These are phyloP conservation scores for Neopipo cinnamomea DNA, from an alignment of 2,113 vertebrate species.

Conservation along the genomic window DNA sequence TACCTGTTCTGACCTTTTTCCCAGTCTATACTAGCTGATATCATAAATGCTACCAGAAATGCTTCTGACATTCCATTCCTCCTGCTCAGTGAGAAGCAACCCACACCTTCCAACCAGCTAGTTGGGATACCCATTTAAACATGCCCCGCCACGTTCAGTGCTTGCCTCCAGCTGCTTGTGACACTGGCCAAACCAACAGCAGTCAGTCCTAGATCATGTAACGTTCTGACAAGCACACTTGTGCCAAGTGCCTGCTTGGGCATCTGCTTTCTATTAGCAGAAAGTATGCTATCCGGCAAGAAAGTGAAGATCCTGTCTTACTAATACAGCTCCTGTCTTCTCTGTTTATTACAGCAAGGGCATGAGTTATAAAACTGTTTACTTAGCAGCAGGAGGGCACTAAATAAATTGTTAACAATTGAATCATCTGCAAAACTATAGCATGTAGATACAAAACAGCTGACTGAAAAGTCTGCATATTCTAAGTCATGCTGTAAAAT, in stretches of 20 bases:
- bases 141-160: rapidly evolving
- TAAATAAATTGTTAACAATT: background rate
- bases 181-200: background rate
- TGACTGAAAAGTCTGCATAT: background rate
- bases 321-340: background rate
- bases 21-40: background rate
- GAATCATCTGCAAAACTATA: background rate
- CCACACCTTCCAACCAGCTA: background rate
- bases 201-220: background rate
- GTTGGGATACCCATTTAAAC: background rate
- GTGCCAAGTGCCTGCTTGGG: background rate
- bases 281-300: background rate
- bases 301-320: background rate
- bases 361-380: background rate
- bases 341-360: background rate
- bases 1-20: background rate
- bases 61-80: background rate
- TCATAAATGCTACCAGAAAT: background rate
- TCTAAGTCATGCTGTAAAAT: background rate
- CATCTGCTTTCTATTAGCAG: background rate
- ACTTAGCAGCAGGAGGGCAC: background rate
- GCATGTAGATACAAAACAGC: background rate
- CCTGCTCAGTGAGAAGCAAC: background rate
- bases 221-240: background rate
- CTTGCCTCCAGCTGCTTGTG: background rate